Conservation (phyloP, 2,113 vertebrate genomes). For the Turnix velox region DNA sequence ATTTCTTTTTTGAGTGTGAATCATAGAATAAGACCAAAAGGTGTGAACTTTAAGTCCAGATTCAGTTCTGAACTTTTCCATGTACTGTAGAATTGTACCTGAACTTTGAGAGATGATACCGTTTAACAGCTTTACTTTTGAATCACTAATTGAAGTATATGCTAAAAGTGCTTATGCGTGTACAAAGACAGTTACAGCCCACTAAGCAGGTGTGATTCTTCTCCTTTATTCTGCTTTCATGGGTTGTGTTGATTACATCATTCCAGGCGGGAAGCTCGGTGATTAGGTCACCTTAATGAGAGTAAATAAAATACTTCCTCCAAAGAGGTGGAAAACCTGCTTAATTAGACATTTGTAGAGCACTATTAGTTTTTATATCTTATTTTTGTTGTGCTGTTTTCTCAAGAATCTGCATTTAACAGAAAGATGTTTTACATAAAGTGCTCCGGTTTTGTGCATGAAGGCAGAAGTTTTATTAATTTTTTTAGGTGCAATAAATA, state of each 20-base stretch:
- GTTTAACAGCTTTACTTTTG: not conserved
- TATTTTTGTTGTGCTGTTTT: conserved; percentile 61
- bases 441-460: not conserved
- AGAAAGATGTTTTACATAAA: conserved; percentile 15
- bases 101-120: not conserved
- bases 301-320: conserved; percentile 69
- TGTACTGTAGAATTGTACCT: not conserved
- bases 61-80: not conserved
- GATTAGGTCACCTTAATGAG: conserved; percentile 65
- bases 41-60: not conserved
- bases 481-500: not conserved
- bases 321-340: conserved; percentile 49
- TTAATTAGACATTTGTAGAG: conserved; percentile 66
- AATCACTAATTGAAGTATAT: not conserved
- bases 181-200: not conserved
- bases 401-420: conserved; percentile 26
- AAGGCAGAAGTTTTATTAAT: not conserved
- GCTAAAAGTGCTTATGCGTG: not conserved
- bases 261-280: conserved; percentile 23
- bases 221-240: not conserved
- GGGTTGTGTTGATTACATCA: not conserved
- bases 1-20: not conserved
- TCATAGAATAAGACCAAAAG: not conserved
- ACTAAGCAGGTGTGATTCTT: not conserved
- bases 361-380: conserved; percentile 58